A percentile compares a stretch with the other conserved stretches of the same genome.
phyloP scores from a whole-genome alignment of 2,113 vertebrate genomes.

The Odocoileus hemionus region DNA sequence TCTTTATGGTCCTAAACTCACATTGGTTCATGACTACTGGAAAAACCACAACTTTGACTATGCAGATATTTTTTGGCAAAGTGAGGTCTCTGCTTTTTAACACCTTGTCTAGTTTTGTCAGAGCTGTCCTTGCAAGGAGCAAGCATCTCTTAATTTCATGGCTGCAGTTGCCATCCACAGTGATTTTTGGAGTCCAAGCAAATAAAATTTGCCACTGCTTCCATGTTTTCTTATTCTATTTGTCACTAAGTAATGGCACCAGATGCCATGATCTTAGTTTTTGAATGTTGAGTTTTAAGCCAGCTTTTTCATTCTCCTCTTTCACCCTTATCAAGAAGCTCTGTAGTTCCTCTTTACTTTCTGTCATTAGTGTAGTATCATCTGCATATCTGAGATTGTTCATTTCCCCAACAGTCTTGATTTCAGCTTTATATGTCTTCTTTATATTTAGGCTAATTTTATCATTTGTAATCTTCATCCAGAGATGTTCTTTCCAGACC shows the following conservation, averaged over 20 bases:
- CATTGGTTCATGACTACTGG: neutral
- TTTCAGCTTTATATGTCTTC: neutral
- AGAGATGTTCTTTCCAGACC: neutral
- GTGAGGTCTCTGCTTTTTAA: neutral
- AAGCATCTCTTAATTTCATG: neutral
- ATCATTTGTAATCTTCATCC: neutral
- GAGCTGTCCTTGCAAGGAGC: neutral
- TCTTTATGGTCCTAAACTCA: neutral
- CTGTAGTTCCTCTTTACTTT: neutral
- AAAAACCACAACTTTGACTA: neutral
- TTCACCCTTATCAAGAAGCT: neutral
- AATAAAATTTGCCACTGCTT: neutral
- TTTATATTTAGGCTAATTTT: neutral
- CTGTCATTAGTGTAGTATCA: neutral
- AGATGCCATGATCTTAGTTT: neutral
- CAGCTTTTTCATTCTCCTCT: neutral
- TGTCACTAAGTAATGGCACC: neutral
- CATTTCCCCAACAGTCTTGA: neutral
- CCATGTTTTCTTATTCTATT: neutral
- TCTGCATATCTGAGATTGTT: neutral
- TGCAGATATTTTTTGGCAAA: neutral
- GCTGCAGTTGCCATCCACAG: neutral
- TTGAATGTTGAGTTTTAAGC: neutral
- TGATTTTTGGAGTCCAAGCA: neutral
- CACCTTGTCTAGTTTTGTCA: neutral